Evolutionary conservation across 2,113 vertebrate genomes (phyloP).

Genomic region (Apteryx mantelli): DNA sequence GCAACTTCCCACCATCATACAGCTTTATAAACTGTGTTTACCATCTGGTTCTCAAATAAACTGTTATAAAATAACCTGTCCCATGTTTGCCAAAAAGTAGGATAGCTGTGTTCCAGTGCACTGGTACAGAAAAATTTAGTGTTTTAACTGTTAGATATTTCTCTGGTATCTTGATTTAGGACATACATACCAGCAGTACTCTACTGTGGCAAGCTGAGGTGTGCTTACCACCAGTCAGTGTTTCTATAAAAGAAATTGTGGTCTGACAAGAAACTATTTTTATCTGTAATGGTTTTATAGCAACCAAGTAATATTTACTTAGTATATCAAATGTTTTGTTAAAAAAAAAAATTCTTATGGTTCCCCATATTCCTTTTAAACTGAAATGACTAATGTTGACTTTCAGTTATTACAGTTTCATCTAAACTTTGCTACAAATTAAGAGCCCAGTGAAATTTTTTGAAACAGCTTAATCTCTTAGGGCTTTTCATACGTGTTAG

Average conservation of each 20-base stretch:
- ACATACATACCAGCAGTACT: not conserved
- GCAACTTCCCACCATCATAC: not conserved
- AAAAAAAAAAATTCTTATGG: not conserved
- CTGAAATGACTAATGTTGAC: not conserved
- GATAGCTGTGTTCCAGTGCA: not conserved
- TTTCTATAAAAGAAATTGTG: not conserved
- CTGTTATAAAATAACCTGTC: not conserved
- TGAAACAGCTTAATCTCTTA: not conserved
- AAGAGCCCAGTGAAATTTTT: not conserved
- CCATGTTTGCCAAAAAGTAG: not conserved
- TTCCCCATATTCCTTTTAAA: not conserved
- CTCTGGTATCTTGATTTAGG: not conserved
- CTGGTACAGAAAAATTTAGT: not conserved
- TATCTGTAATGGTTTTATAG: not conserved
- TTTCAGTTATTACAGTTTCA: not conserved
- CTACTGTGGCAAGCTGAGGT: not conserved
- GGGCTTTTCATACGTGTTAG: not conserved
- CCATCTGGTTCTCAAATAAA: not conserved
- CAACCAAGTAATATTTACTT: not conserved
- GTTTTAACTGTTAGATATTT: not conserved
- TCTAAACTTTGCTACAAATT: not conserved
- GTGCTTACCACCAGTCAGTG: not conserved
- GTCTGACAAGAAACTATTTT: not conserved
- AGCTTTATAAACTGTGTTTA: not conserved
- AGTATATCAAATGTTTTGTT: not conserved